Conservation (phyloP, 2,888 invertebrate species). For the Hydriomena furcata region DNA sequence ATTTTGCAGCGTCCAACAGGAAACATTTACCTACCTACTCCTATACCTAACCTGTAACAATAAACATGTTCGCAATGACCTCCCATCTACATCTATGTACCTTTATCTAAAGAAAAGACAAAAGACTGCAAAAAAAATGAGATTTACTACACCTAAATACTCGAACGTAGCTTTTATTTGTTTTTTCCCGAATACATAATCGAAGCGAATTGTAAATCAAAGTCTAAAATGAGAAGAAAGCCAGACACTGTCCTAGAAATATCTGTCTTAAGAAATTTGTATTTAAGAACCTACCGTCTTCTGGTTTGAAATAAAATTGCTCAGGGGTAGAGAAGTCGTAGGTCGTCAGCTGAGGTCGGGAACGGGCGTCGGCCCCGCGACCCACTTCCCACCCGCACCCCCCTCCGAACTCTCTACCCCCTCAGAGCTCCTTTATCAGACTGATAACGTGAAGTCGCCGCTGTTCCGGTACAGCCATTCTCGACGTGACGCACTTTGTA, state of each 20-base stretch:
- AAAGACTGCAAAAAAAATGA: too few species aligned
- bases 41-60: too few species aligned
- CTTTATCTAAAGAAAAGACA: too few species aligned
- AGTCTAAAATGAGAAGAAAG: neutral
- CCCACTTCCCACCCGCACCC: slow-evolving; percentile 63
- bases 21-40: too few species aligned
- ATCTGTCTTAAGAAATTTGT: slow-evolving; percentile 18
- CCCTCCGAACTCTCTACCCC: slow-evolving; percentile 47
- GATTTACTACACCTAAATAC: too few species aligned
- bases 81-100: too few species aligned
- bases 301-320: slow-evolving; percentile 47
- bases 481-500: slow-evolving; percentile 28
- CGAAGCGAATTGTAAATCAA: too few species aligned
- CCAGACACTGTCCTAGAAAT: slow-evolving; percentile 4
- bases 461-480: slow-evolving; percentile 35
- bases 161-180: too few species aligned
- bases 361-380: slow-evolving; percentile 76
- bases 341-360: slow-evolving; percentile 64
- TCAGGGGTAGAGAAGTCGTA: slow-evolving; percentile 60
- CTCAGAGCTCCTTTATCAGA: slow-evolving; percentile 62
- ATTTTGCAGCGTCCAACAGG: too few species aligned
- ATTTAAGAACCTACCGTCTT: slow-evolving; percentile 30
- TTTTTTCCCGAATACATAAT: too few species aligned
- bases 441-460: slow-evolving; percentile 61
- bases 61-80: too few species aligned